phyloP scores from a whole-genome alignment of 2,888 invertebrate genomes.

The Portevinia maculata region DNA sequence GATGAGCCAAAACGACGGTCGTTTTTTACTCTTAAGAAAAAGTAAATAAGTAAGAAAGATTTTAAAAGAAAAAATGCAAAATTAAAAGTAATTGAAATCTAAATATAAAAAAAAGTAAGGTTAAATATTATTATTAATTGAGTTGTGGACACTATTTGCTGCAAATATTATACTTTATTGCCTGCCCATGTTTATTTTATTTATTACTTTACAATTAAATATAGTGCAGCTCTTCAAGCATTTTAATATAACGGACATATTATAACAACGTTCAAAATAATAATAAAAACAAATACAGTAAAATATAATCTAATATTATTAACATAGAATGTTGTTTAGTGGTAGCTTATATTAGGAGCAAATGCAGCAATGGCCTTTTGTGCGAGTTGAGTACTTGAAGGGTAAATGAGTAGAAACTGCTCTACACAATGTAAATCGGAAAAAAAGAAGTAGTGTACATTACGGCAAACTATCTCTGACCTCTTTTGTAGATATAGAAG shows the following conservation, averaged over 20 bases:
- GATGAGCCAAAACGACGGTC: constrained; percentile 97
- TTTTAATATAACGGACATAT: constrained; percentile 51
- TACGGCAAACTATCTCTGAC: no score
- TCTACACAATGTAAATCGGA: no score
- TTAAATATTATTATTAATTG: constrained; percentile 50
- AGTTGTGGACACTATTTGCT: constrained; percentile 47
- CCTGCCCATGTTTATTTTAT: constrained; percentile 66
- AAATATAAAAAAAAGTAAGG: constrained; percentile 51
- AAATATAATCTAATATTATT: no score
- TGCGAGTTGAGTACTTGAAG: no score
- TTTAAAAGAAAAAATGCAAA: constrained; percentile 73
- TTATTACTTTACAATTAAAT: constrained; percentile 54
- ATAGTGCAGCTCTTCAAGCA: constrained; percentile 66
- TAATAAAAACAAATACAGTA: constrained; percentile 10
- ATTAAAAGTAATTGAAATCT: constrained; percentile 5
- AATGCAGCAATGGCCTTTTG: no score
- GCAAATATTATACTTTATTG: constrained; percentile 60
- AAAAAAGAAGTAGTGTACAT: no score
- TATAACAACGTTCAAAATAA: constrained; percentile 17
- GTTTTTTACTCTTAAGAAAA: constrained; percentile 99
- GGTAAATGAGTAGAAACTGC: no score
- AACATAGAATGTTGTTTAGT: no score
- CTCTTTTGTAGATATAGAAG: no score
- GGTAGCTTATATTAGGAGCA: no score
- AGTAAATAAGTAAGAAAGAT: constrained; percentile 86